A percentile compares a stretch with the other conserved stretches of the same genome.
These are phyloP conservation scores for Mesaphorura yosii DNA, from an alignment of 1,140 invertebrate genomes.

Conservation along the genomic window DNA sequence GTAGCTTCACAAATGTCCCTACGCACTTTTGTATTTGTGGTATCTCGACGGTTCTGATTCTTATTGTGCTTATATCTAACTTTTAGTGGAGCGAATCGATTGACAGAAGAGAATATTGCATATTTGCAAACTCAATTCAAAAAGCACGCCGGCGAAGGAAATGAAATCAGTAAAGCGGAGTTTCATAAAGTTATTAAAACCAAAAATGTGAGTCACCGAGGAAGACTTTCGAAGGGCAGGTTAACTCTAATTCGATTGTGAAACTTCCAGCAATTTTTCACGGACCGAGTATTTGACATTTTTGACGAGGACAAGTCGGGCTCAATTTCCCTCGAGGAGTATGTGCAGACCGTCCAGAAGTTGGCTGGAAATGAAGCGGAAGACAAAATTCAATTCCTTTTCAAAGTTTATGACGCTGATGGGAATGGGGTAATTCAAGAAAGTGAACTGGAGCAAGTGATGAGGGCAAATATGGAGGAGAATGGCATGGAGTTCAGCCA, in stretches of 20 bases:
- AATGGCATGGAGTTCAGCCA: constrained; percentile 86
- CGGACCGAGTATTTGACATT: constrained; percentile 83
- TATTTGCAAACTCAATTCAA: constrained; percentile 70
- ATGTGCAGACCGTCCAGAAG: constrained; percentile 77
- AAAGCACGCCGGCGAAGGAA: constrained; percentile 67
- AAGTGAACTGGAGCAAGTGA: constrained; percentile 73
- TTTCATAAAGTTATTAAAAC: constrained; percentile 85
- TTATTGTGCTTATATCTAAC: no score
- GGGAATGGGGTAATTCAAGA: constrained; percentile 82
- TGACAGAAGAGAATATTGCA: constrained; percentile 64
- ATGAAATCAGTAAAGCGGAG: constrained; percentile 71
- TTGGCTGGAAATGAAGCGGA: constrained; percentile 73
- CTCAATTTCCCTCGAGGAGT: constrained; percentile 77
- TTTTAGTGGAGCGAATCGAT: no score
- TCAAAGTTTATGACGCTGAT: constrained; percentile 85
- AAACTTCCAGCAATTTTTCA: constrained; percentile 70
- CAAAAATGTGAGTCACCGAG: constrained; percentile 64
- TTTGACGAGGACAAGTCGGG: constrained; percentile 86
- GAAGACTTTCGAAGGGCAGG: not conserved
- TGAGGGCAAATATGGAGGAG: constrained; percentile 86
- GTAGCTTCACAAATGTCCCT: no score
- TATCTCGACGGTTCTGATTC: no score
- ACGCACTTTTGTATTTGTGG: no score
- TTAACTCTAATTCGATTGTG: not conserved
- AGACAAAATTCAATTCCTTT: constrained; percentile 83